A percentile compares a stretch with the other conserved stretches of the same genome.
These are phyloP conservation scores for Lycocorax pyrrhopterus DNA, from an alignment of 2,113 vertebrate genomes.

Conservation along the genomic window DNA sequence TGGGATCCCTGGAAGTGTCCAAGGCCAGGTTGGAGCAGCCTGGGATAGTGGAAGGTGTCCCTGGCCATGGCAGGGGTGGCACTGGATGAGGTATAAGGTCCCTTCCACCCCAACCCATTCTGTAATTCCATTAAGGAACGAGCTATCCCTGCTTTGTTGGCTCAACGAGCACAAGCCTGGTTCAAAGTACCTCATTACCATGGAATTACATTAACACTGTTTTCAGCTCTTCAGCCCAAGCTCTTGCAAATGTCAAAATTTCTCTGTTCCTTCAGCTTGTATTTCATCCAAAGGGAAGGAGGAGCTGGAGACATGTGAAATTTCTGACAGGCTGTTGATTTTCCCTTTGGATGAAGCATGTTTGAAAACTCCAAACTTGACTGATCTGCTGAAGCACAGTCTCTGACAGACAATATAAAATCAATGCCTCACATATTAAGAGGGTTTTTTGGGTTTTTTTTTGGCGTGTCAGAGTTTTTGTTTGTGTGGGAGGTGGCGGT, in stretches of 20 bases:
- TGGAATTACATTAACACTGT: background rate
- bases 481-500: background rate
- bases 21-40: background rate
- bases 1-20: background rate
- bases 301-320: constrained; percentile 41
- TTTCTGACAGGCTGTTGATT: constrained; percentile 67
- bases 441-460: background rate
- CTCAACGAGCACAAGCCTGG: background rate
- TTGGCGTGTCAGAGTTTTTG: background rate
- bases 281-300: background rate
- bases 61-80: background rate
- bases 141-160: background rate
- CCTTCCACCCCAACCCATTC: background rate
- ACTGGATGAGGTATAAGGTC: background rate
- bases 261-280: background rate
- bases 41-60: background rate
- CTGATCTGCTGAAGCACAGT: constrained; percentile 50
- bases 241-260: constrained; percentile 23
- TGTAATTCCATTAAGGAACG: background rate
- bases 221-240: background rate
- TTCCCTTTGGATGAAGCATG: constrained; percentile 47
- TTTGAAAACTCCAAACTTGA: constrained; percentile 67
- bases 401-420: constrained; percentile 57
- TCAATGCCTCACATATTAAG: constrained; percentile 23
- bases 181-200: background rate